phyloP scores from a whole-genome alignment of 2,888 invertebrate species.

The Bombylius major region DNA sequence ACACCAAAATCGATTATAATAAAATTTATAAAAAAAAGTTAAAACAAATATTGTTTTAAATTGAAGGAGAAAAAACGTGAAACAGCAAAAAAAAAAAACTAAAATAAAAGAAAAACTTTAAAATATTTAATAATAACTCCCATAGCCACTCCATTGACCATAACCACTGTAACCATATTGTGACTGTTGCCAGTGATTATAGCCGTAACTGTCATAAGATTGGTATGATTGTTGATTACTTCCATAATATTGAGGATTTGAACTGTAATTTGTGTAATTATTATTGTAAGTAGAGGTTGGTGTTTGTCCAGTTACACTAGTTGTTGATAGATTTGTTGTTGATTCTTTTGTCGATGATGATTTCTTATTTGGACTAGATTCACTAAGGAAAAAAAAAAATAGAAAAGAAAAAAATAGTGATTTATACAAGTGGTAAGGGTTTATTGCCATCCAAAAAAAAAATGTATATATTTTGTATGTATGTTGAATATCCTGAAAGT shows the following conservation, averaged over 20 bases:
- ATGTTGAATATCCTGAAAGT: too few relatives aligned
- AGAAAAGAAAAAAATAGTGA: too few relatives aligned
- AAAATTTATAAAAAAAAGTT: too few relatives aligned
- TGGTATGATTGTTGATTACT: constrained; percentile 38
- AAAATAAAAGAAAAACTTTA: not conserved
- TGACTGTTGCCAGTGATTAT: constrained; percentile 47
- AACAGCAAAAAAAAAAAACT: not conserved
- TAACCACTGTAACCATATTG: constrained; percentile 43
- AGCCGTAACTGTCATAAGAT: constrained; percentile 43
- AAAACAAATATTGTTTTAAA: too few relatives aligned
- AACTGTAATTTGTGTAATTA: constrained; percentile 26
- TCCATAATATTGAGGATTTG: constrained; percentile 38
- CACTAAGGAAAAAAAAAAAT: constrained; percentile 19
- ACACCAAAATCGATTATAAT: too few relatives aligned
- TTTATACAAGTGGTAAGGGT: too few relatives aligned
- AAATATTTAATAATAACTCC: constrained; percentile 22
- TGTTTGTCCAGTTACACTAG: not conserved
- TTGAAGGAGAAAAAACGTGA: too few relatives aligned
- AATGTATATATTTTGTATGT: too few relatives aligned
- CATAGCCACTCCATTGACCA: constrained; percentile 47
- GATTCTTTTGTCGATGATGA: constrained; percentile 23
- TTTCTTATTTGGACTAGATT: constrained; percentile 32
- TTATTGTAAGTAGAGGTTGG: constrained; percentile 23
- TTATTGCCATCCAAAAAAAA: not conserved
- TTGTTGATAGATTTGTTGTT: constrained; percentile 33